Conservation (phyloP, 2,113 vertebrate species). For the Sinocyclocheilus anophthalmus region DNA sequence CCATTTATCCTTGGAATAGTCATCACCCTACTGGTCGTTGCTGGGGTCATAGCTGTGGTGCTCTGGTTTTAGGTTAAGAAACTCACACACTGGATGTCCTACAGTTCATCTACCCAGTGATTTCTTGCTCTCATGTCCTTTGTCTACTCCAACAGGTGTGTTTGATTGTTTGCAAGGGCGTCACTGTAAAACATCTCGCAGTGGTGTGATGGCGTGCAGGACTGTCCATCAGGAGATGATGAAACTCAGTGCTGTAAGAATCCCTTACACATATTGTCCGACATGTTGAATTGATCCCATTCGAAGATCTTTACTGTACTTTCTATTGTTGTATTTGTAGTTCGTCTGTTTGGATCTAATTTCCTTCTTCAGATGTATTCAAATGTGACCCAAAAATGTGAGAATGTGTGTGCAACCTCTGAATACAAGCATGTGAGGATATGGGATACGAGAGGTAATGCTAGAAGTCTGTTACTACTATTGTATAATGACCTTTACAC, state of each 20-base stretch:
- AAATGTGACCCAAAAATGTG: constrained; percentile 60
- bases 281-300: background rate
- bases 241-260: constrained; percentile 72
- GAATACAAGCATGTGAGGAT: constrained; percentile 60
- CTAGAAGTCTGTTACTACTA: too few species aligned
- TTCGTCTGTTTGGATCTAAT: constrained; percentile 64
- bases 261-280: background rate
- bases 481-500: background rate
- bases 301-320: background rate
- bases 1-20: constrained; percentile 28
- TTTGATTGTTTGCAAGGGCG: constrained; percentile 60
- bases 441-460: constrained; percentile 69
- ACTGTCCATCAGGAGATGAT: constrained; percentile 68
- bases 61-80: constrained; percentile 76
- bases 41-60: constrained; percentile 49
- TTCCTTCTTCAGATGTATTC: constrained; percentile 68
- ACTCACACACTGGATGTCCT: too few species aligned
- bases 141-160: constrained; percentile 54
- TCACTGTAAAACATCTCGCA: constrained; percentile 54
- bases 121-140: background rate
- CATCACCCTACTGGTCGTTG: constrained; percentile 38
- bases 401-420: constrained; percentile 66
- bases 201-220: constrained; percentile 69
- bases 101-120: background rate
- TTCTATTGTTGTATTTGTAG: constrained; percentile 56